phyloP scores from a whole-genome alignment of 2,888 invertebrate genomes.

The Ypsolopha sequella region DNA sequence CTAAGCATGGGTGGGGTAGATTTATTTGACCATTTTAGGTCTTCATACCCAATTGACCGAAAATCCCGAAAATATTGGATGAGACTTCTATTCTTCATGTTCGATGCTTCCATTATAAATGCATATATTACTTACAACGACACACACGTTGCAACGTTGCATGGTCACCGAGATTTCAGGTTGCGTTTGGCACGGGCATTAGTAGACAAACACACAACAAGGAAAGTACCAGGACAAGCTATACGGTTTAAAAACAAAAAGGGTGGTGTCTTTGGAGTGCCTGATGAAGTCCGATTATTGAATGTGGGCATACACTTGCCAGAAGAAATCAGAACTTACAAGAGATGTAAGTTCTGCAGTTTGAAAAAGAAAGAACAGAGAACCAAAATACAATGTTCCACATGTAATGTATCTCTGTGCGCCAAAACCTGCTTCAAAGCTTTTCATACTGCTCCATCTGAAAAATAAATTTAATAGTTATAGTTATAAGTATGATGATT shows the following conservation, averaged over 20 bases:
- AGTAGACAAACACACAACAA: conserved; percentile 5
- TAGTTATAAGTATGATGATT: background rate
- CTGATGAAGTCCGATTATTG: conserved; percentile 10
- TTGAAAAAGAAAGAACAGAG: conserved; percentile 8
- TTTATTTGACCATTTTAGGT: conserved; percentile 25
- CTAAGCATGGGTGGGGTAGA: conserved; percentile 25
- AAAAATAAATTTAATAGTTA: background rate
- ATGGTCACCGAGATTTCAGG: conserved; percentile 7
- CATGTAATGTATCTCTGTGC: conserved; percentile 4
- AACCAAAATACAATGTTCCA: conserved; percentile 7
- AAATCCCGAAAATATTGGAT: conserved; percentile 25
- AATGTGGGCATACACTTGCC: conserved; percentile 11
- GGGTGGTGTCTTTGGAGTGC: conserved; percentile 9
- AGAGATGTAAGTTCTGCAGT: conserved; percentile 11
- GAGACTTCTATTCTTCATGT: conserved; percentile 22
- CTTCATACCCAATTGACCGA: conserved; percentile 21
- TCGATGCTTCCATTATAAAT: conserved; percentile 4
- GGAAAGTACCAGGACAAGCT: no score
- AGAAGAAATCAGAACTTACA: conserved; percentile 7
- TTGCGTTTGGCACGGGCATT: conserved; percentile 8
- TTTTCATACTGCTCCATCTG: conserved; percentile 1
- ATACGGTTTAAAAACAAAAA: no score
- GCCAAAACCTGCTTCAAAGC: conserved; percentile 2
- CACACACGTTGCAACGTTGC: conserved; percentile 1
- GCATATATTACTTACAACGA: conserved; percentile 15